Conservation (phyloP, 2,888 invertebrate genomes). For the Drosophila sordidula region DNA sequence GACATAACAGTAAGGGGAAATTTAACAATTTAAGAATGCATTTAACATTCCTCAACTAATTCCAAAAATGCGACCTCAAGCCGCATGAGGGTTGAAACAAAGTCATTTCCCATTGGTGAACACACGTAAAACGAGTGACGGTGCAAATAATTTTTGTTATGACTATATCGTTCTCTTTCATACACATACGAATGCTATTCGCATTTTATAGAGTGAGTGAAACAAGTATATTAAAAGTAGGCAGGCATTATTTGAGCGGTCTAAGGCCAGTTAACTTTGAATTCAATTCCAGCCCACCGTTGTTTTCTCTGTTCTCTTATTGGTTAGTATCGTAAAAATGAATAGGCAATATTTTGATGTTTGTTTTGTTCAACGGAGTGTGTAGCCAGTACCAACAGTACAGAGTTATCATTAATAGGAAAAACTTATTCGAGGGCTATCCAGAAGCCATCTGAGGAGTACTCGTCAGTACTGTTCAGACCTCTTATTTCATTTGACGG, state of each 20-base stretch:
- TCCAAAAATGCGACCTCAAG: slow-evolving; percentile 50
- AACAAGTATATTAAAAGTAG: slow-evolving; percentile 33
- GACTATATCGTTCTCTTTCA: slow-evolving; percentile 34
- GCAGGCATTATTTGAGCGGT: slow-evolving; percentile 38
- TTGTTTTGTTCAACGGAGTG: slow-evolving; percentile 77
- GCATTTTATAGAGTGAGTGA: slow-evolving; percentile 31
- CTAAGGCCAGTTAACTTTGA: slow-evolving; percentile 31
- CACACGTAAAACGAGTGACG: slow-evolving; percentile 21
- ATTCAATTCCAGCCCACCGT: slow-evolving; percentile 49
- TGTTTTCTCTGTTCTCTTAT: slow-evolving; percentile 43
- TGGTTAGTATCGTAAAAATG: slow-evolving; percentile 62
- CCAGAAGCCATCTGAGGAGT: slow-evolving; percentile 86
- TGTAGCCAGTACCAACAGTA: slow-evolving; percentile 78
- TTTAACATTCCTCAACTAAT: slow-evolving; percentile 60
- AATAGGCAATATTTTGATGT: slow-evolving; percentile 76
- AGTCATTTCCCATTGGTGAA: slow-evolving; percentile 53
- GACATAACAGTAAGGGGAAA: slow-evolving; percentile 60
- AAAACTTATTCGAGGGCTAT: slow-evolving; percentile 86
- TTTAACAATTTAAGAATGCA: slow-evolving; percentile 67
- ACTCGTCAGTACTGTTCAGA: slow-evolving; percentile 86
- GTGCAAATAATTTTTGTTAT: slow-evolving; percentile 15
- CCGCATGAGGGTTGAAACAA: slow-evolving; percentile 48
- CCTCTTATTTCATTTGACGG: slow-evolving; percentile 86
- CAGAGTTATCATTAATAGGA: slow-evolving; percentile 82
- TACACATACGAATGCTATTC: not conserved